Evolutionary conservation across 1,140 invertebrate species (phyloP).

Genomic region (Atta texana): DNA sequence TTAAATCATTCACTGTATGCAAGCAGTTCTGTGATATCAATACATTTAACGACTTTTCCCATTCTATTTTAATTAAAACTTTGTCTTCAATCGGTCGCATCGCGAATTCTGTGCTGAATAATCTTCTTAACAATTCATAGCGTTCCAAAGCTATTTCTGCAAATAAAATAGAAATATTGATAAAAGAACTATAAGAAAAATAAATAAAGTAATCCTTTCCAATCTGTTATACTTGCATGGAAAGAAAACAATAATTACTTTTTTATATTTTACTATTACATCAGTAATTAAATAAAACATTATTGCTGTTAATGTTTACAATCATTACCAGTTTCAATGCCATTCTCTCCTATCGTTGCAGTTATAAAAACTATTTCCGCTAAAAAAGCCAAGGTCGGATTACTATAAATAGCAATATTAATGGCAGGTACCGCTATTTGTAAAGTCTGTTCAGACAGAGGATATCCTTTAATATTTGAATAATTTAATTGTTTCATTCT

Average conservation of each 20-base stretch:
- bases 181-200: background rate
- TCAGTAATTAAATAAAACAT: conserved; percentile 18
- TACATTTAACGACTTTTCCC: conserved; percentile 84
- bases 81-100: conserved; percentile 79
- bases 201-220: background rate
- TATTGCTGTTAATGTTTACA: background rate
- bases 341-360: conserved; percentile 79
- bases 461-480: conserved; percentile 87
- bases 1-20: conserved; percentile 63
- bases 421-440: conserved; percentile 89
- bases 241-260: background rate
- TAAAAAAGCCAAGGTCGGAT: conserved; percentile 90
- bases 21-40: conserved; percentile 85
- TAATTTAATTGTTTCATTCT: conserved; percentile 70
- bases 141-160: conserved; percentile 84
- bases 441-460: conserved; percentile 89
- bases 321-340: conserved; percentile 60
- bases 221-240: background rate
- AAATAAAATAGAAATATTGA: conserved; percentile 69
- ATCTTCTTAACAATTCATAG: conserved; percentile 85
- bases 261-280: background rate
- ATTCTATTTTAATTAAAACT: conserved; percentile 85
- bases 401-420: conserved; percentile 91
- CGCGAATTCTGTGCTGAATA: conserved; percentile 88
- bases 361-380: conserved; percentile 86